These are phyloP conservation scores for Limnothrissa miodon DNA, from an alignment of 2,113 vertebrate genomes.

Conservation along the genomic window DNA sequence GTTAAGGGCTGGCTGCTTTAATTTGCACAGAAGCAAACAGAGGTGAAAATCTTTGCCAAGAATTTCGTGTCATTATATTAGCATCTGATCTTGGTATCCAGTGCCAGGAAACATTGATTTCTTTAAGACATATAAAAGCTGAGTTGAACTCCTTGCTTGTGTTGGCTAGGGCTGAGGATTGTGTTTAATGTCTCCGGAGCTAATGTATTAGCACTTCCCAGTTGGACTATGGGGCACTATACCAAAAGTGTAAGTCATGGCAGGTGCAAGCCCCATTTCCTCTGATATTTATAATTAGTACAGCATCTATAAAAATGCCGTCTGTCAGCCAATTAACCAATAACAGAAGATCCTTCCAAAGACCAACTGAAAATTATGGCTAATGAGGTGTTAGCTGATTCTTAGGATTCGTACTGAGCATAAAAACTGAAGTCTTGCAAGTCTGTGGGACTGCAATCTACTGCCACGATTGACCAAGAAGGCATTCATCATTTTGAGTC, in stretches of 20 bases:
- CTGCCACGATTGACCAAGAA: neutral
- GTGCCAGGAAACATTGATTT: neutral
- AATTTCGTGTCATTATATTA: neutral
- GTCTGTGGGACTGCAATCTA: neutral
- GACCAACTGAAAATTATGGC: neutral
- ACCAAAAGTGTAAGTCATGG: conserved; percentile 10
- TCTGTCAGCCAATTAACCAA: conserved; percentile 15
- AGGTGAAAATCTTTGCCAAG: neutral
- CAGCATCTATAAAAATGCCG: neutral
- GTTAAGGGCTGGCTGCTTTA: neutral
- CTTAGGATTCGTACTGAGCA: neutral
- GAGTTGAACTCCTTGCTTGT: neutral
- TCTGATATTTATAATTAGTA: neutral
- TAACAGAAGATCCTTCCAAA: neutral
- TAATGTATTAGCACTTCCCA: neutral
- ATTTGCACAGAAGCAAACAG: neutral
- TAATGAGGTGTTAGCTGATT: conserved; percentile 4
- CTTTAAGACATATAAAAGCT: neutral
- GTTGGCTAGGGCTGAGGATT: neutral
- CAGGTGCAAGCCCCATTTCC: neutral
- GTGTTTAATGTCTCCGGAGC: neutral
- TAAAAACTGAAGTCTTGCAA: neutral
- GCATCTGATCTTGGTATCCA: neutral
- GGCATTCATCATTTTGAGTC: neutral
- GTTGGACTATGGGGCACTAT: neutral